Percentiles rank a stretch among this genome's conserved stretches.
Evolutionary conservation across 1,140 invertebrate species (phyloP).

Genomic region (Leptinotarsa texana): DNA sequence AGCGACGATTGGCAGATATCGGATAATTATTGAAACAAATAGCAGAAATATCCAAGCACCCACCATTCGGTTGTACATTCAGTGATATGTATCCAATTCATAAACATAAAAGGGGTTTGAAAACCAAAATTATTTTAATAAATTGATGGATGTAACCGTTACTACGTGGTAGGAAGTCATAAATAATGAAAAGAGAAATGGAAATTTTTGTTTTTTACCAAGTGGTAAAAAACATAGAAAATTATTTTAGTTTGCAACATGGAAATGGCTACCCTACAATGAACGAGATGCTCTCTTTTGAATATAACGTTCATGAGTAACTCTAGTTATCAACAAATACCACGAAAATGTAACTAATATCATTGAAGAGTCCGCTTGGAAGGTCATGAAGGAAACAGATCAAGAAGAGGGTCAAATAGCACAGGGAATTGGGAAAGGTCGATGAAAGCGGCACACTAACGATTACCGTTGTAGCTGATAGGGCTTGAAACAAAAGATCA

Average conservation of each 20-base stretch:
- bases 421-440: slow-evolving; percentile 41
- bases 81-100: neutral
- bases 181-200: no score
- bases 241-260: no score
- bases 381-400: slow-evolving; percentile 4
- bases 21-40: no score
- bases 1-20: no score
- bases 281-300: neutral
- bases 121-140: neutral
- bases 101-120: neutral
- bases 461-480: slow-evolving; percentile 50
- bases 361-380: neutral
- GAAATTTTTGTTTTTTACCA: no score
- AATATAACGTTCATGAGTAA: slow-evolving; percentile 2
- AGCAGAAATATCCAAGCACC: no score
- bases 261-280: neutral
- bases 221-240: no score
- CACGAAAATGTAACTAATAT: neutral
- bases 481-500: slow-evolving; percentile 35
- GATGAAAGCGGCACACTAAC: slow-evolving; percentile 43
- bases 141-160: no score
- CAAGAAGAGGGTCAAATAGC: slow-evolving; percentile 30
- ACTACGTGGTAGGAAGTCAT: no score
- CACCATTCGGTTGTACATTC: neutral
- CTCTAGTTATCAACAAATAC: neutral